A percentile compares a stretch with the other conserved stretches of the same genome.
These are phyloP conservation scores for Cricetomys ansorgei DNA, from an alignment of 2,113 vertebrate genomes.

Conservation along the genomic window DNA sequence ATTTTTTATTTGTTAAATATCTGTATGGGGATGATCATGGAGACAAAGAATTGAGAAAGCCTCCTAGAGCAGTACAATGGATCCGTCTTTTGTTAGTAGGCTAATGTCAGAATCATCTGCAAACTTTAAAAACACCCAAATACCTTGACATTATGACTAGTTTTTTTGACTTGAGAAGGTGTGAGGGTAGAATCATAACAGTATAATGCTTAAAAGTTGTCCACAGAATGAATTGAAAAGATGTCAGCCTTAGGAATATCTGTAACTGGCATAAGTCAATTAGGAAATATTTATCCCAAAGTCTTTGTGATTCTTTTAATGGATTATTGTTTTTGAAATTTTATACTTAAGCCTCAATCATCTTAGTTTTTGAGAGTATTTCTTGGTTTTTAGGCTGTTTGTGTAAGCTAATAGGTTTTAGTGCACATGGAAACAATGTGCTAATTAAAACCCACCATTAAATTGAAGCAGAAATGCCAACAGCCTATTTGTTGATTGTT, in stretches of 20 bases:
- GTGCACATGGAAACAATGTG: constrained; percentile 16
- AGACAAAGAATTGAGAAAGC: neutral
- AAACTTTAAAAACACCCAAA: neutral
- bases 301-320: constrained; percentile 15
- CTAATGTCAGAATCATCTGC: neutral
- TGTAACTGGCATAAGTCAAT: neutral
- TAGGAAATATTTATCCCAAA: constrained; percentile 31
- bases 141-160: neutral
- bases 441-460: constrained; percentile 70
- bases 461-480: constrained; percentile 54
- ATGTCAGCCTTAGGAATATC: neutral
- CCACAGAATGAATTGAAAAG: neutral
- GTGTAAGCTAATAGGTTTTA: constrained; percentile 41
- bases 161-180: neutral
- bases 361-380: constrained; percentile 55
- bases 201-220: neutral
- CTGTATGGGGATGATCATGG: neutral
- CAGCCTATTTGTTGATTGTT: constrained; percentile 51
- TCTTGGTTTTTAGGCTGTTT: constrained; percentile 59
- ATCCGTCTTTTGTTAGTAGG: neutral
- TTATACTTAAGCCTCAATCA: constrained; percentile 34
- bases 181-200: neutral
- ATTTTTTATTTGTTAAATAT: constrained; percentile 13
- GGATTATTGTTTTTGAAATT: constrained; percentile 63
- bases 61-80: neutral